These are phyloP conservation scores for Dryobota labecula DNA, from an alignment of 2,888 invertebrate species.

Conservation along the genomic window DNA sequence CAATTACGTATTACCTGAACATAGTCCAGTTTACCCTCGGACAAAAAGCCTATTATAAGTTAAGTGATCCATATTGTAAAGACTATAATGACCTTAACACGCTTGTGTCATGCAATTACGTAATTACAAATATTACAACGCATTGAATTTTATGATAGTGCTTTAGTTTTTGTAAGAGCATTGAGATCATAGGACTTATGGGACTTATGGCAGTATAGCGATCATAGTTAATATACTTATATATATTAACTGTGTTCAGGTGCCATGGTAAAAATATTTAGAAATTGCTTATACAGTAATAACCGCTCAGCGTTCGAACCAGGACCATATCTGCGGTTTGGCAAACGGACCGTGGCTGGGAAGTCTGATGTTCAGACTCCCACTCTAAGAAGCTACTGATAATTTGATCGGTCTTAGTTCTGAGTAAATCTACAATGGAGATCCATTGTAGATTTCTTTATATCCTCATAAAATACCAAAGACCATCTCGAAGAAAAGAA, in stretches of 20 bases:
- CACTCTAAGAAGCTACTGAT: too few species aligned
- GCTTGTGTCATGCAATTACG: slow-evolving; percentile 26
- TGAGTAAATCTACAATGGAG: background rate
- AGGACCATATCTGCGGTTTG: background rate
- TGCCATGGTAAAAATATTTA: background rate
- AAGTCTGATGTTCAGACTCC: background rate
- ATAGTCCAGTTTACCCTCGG: background rate
- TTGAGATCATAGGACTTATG: slow-evolving; percentile 2
- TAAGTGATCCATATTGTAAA: slow-evolving; percentile 29
- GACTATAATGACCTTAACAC: slow-evolving; percentile 39
- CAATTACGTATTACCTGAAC: background rate
- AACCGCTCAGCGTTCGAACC: background rate
- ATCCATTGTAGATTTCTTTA: background rate
- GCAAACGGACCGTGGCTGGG: background rate
- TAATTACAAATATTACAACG: slow-evolving; percentile 16
- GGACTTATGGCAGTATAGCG: background rate
- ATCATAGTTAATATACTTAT: too few species aligned
- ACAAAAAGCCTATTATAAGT: slow-evolving; percentile 13
- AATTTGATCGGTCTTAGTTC: background rate
- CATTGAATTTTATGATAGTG: slow-evolving; percentile 38
- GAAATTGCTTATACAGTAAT: too few species aligned
- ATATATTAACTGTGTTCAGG: background rate
- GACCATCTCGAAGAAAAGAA: background rate
- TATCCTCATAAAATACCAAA: background rate
- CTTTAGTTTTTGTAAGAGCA: slow-evolving; percentile 18